Base-by-base conservation (phyloP, 37 sponge, comb jelly and placozoan species). In the Lycopodina hypogea region DNA sequence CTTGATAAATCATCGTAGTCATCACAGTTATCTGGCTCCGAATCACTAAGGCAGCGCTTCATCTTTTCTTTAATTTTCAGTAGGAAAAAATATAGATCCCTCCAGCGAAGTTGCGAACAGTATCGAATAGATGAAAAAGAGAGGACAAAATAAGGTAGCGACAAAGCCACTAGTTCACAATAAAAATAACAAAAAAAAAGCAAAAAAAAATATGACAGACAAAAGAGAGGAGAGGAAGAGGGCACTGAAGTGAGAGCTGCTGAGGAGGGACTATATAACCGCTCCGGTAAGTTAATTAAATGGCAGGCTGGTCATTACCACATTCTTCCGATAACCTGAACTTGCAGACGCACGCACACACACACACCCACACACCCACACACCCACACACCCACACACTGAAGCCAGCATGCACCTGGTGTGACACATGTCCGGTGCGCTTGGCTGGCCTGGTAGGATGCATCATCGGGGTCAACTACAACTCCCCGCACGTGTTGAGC, bases 31-130 rank as follows among this genome's bases (percentile, higher is more conserved):
- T 92, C 93, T 45, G 80, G 71, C 52, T 84, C 93, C 6, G 86
- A 84, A 69, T 90, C 87, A 68, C 84, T 82, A 37, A 90, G 84
- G 56, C 75, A 86, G 35, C 94, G 91, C 72, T 93, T 93, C 94
- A 93, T 93, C 11, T 35, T 84, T 18, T 56, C 34, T 60, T 65
- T 14, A 35, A 11, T 6, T 38, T 28, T 42, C 66, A 41, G 39
- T 70, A 11, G 42, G 41, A 35, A 9, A 41, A 24, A 38, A 62
- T 61, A 32, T 3, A 34, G 64, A 34, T 51, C 22, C 23, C 1
- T 28, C 56, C 23, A 26, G 24, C 11, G 51, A 18, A 24, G 22
- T 14, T 22, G 15, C 8, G 24, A 69, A 38, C 42, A 24, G 66
- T 62, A 19, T 53, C 38, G 7, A 11, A 72, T 8, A 63, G 22